Conservation (phyloP, 2,797 vertebrate species). For the Sorex maritimensis region DNA sequence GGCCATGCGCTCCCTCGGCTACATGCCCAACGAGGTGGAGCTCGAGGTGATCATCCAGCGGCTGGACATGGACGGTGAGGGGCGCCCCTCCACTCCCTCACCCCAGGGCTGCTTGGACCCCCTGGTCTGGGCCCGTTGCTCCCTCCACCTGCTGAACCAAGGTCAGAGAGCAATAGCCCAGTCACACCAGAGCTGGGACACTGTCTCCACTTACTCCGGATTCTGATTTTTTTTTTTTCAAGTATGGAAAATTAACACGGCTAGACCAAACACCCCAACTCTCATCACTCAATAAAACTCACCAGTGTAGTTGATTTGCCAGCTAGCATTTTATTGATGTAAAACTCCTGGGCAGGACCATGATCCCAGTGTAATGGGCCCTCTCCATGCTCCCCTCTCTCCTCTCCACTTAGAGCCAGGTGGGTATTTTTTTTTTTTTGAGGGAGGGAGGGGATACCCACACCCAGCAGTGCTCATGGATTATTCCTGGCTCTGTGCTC, state of each 20-base stretch:
- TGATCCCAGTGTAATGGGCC: too few relatives aligned
- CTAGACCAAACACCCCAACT: background rate
- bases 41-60: slow-evolving; percentile 98
- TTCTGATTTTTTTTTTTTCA: background rate
- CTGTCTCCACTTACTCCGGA: background rate
- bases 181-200: background rate
- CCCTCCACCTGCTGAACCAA: background rate
- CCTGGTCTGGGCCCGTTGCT: background rate
- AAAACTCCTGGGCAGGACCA: background rate
- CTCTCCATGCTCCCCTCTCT: background rate
- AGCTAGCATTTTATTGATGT: slow-evolving; percentile 51
- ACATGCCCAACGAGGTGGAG: slow-evolving; percentile 99
- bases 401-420: background rate
- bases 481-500: too few relatives aligned
- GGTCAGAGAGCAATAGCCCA: background rate
- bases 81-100: background rate
- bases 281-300: background rate
- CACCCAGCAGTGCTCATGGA: background rate
- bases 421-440: too few relatives aligned
- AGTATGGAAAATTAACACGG: slow-evolving; percentile 1
- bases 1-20: slow-evolving; percentile 98
- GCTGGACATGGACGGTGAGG: slow-evolving; percentile 98
- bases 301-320: background rate
- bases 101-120: background rate
- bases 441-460: too few relatives aligned